A percentile compares a stretch with the other conserved stretches of the same genome.
Evolutionary conservation across 2,797 vertebrate species (phyloP).

Genomic region (Peromyscus eremicus): DNA sequence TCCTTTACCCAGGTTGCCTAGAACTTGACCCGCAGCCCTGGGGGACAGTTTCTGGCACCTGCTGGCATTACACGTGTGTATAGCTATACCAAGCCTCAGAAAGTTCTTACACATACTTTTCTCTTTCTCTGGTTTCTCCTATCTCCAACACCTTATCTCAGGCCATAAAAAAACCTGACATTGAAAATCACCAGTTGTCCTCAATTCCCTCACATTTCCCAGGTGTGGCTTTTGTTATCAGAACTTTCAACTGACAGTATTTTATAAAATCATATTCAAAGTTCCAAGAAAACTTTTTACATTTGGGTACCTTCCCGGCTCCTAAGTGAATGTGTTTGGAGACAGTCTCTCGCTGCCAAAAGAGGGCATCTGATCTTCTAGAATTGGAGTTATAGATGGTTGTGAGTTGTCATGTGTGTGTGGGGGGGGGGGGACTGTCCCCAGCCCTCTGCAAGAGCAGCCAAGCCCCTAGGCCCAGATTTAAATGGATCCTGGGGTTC

Average conservation of each 20-base stretch:
- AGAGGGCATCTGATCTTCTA: neutral
- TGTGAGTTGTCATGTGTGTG: neutral
- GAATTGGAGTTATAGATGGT: neutral
- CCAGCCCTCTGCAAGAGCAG: neutral
- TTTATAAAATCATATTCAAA: conserved; percentile 29
- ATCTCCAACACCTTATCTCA: neutral
- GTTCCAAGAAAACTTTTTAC: conserved; percentile 2
- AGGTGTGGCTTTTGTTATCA: conserved; percentile 34
- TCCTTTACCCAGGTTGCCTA: neutral
- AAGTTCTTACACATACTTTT: neutral
- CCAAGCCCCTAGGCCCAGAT: neutral
- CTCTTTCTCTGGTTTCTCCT: neutral
- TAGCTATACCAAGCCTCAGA: no score
- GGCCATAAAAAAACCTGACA: neutral
- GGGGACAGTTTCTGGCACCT: neutral
- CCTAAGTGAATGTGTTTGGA: neutral
- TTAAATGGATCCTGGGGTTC: neutral
- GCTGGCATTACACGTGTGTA: neutral
- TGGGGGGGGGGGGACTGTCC: no score
- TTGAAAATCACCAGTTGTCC: neutral
- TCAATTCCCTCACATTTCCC: conserved; percentile 27
- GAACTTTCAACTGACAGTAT: neutral
- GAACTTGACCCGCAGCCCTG: neutral
- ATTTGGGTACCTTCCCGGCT: neutral
- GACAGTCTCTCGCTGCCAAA: neutral